Percentiles rank a stretch among this genome's conserved stretches.
These are phyloP conservation scores for Microtus montanus DNA, from an alignment of 2,113 vertebrate species.

Conservation along the genomic window DNA sequence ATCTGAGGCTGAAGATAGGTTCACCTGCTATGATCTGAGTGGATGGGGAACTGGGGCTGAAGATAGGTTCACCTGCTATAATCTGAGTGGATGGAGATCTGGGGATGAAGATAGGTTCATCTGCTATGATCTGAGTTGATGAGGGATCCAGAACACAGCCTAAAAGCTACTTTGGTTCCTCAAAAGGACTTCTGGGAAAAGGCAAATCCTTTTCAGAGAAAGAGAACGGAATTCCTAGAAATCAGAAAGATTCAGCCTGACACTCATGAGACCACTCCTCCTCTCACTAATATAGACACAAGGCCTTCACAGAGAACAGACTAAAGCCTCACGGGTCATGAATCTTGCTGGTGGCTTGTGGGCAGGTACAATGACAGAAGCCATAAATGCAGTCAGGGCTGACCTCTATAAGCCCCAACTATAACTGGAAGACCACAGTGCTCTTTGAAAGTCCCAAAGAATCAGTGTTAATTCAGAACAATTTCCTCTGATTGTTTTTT, in stretches of 20 bases:
- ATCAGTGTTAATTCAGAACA: not conserved
- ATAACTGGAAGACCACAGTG: not conserved
- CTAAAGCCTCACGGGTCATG: not conserved
- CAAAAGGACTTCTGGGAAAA: slow-evolving; percentile 26
- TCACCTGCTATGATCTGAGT: not conserved
- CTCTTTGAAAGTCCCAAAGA: not conserved
- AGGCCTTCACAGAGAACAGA: not conserved
- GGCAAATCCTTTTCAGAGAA: not conserved
- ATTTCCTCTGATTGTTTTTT: not conserved
- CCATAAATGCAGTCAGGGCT: accelerated
- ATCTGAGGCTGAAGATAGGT: not conserved
- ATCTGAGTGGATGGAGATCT: not conserved
- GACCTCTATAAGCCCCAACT: not conserved
- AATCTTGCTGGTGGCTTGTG: not conserved
- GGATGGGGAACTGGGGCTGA: not conserved
- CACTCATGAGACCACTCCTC: not conserved
- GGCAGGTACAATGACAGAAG: not conserved
- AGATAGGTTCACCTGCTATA: not conserved
- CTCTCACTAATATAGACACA: not conserved
- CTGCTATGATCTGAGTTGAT: not conserved
- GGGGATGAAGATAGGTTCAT: not conserved
- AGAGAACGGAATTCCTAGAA: not conserved
- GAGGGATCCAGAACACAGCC: not conserved
- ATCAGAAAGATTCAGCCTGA: not conserved
- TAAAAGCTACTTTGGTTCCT: not conserved